Base-by-base conservation (phyloP, 1,140 invertebrate genomes). In the Bombus waltoni region DNA sequence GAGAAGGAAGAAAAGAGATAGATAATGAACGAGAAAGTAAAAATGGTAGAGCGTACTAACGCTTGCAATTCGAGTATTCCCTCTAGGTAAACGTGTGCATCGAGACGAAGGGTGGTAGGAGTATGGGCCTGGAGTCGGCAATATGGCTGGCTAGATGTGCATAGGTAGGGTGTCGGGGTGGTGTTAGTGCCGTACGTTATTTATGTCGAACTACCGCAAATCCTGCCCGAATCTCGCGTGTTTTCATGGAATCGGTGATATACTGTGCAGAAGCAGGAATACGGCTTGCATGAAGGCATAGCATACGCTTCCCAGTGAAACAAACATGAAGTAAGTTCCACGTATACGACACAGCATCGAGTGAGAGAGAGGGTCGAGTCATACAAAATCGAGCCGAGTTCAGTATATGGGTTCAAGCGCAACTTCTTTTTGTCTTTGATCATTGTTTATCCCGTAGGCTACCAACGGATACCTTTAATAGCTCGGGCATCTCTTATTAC, bases 181-280 rank as follows among this genome's bases (percentile, higher is more conserved):
- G 93, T 95, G 92, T 95, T 94, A 93, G 93, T 94, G 93, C 85
- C 75, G 89, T 90, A 90, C 92, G 89, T 93, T 94, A 94, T 94
- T 94, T 94, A 95, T 95, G 95, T 95, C 95, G 93, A 93, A 94
- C 92, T 94, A 93, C 91, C 93, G 94, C 78, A 94, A 94, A 88
- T 95, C 93, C 85, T 94, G 94, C 92, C 94, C 92, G 87, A 94
- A 94, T 93, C 93, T 94, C 92, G 93, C 93, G 92, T 95, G 94
- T 93, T 95, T 95, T 94, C 93, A 95, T 95, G 95, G 94, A 92
- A 93, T 95, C 93, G 92, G 94, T 91, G 95, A 95, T 87, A 93
- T 94, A 92, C 85, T 94, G 89, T 93, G 94, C 88, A 92, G 93
- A 84, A 93, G 92, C 90, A 92, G 93, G 82, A 94, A 94, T 91